Conservation (phyloP, 2,797 vertebrate genomes). For the Bradypodion pumilum region DNA sequence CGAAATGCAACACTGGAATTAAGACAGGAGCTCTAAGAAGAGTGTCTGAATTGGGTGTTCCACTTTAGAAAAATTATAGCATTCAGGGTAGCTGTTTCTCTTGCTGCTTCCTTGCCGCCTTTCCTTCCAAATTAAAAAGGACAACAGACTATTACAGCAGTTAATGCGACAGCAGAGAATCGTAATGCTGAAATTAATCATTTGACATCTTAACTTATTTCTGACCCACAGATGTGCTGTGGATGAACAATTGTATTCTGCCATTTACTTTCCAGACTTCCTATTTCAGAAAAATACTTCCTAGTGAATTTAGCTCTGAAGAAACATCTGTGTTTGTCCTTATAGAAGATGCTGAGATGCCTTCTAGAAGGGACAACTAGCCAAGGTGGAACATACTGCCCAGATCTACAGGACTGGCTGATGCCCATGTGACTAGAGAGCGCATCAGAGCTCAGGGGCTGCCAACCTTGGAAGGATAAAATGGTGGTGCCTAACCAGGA, state of each 20-base stretch:
- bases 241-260: background rate
- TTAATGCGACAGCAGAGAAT: background rate
- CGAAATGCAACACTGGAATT: background rate
- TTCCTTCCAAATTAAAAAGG: background rate
- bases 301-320: background rate
- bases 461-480: background rate
- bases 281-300: background rate
- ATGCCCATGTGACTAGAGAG: background rate
- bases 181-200: background rate
- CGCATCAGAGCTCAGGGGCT: background rate
- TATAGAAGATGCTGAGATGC: background rate
- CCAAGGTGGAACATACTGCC: background rate
- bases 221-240: background rate
- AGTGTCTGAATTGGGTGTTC: background rate
- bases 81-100: background rate
- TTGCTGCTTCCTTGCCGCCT: background rate
- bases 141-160: background rate
- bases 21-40: background rate
- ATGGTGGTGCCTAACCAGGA: background rate
- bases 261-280: background rate
- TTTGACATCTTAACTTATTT: background rate
- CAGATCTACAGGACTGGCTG: background rate
- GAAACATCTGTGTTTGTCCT: background rate
- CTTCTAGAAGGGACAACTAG: background rate
- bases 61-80: background rate